Conservation (phyloP, 2,113 vertebrate species). For the Rattus norvegicus region GRCr8 NC_086030.1:42126001-42126500, state of each 20-base stretch:
- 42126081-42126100: no score
- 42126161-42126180: not conserved
- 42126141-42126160: no score
- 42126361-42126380: not conserved
- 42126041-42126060: not conserved
- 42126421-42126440: not conserved
- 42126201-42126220: not conserved
- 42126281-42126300: not conserved
- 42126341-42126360: not conserved
- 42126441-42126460: not conserved
- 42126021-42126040: not conserved
- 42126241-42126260: no score
- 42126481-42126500: not conserved
- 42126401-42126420: not conserved
- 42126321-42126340: not conserved
- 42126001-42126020: not conserved
- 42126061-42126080: accelerated
- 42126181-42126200: no score
- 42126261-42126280: not conserved
- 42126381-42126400: not conserved
- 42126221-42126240: not conserved
- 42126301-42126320: not conserved
- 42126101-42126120: not conserved
- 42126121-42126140: not conserved
- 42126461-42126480: not conserved